Conservation (phyloP, 1,140 invertebrate genomes). For the Cherax destructor region DNA sequence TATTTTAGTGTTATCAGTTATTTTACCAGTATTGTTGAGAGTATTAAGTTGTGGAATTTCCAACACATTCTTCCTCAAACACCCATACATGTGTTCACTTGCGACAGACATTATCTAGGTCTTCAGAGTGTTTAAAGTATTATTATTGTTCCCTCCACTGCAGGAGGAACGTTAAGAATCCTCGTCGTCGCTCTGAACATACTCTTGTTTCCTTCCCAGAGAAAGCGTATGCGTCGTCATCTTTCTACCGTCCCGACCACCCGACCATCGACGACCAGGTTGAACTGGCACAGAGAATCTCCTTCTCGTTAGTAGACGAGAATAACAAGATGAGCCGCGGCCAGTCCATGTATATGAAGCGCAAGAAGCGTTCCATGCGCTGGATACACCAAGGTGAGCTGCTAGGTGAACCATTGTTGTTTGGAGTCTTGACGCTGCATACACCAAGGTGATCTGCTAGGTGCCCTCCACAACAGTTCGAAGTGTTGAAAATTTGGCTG, state of each 20-base stretch:
- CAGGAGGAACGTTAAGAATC: no score
- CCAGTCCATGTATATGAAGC: conserved; percentile 95
- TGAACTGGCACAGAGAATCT: conserved; percentile 91
- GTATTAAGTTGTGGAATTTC: no score
- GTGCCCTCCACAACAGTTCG: neutral
- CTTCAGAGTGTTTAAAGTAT: no score
- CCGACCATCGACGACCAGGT: conserved; percentile 97
- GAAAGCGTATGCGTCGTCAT: conserved; percentile 93
- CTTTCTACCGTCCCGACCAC: conserved; percentile 93
- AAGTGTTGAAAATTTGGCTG: neutral
- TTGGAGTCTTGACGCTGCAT: neutral
- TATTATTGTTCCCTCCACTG: no score
- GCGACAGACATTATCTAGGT: no score
- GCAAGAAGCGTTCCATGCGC: conserved; percentile 93
- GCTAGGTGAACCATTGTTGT: neutral
- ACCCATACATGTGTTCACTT: no score
- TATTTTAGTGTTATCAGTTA: no score
- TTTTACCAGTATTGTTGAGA: no score
- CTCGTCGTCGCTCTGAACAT: no score
- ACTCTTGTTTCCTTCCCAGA: conserved; percentile 78
- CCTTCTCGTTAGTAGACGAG: conserved; percentile 92
- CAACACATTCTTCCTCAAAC: no score
- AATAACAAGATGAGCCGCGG: conserved; percentile 94
- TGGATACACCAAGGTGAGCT: conserved; percentile 92
- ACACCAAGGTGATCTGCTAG: neutral